phyloP scores from a whole-genome alignment of 2,888 invertebrate species.

The Cosmorhoe ocellata region DNA sequence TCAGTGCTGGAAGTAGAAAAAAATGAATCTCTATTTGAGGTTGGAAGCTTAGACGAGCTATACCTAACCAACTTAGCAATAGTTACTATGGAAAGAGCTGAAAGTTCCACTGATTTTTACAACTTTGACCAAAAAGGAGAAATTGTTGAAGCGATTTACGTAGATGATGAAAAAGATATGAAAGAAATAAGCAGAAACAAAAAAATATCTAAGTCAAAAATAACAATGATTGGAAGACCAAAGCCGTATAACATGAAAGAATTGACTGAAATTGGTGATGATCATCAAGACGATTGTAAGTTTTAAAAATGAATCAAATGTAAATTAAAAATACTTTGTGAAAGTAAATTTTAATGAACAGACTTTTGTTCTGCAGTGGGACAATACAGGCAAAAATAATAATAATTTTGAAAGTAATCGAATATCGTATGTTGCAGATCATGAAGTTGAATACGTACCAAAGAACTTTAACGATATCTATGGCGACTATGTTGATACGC shows the following conservation, averaged over 20 bases:
- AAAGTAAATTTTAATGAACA: no score
- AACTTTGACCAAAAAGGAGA: slow-evolving; percentile 53
- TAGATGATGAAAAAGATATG: slow-evolving; percentile 16
- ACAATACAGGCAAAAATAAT: no score
- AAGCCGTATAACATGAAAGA: slow-evolving; percentile 64
- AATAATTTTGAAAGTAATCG: no score
- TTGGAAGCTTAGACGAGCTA: slow-evolving; percentile 60
- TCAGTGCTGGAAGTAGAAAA: slow-evolving; percentile 59
- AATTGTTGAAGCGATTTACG: slow-evolving; percentile 35
- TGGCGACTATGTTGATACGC: slow-evolving; percentile 47
- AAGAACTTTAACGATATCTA: slow-evolving; percentile 47
- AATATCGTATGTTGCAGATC: slow-evolving; percentile 59
- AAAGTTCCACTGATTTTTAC: slow-evolving; percentile 37
- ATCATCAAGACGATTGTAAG: slow-evolving; percentile 54
- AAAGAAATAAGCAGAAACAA: slow-evolving; percentile 1
- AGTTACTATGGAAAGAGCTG: slow-evolving; percentile 48
- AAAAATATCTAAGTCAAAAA: slow-evolving; percentile 38
- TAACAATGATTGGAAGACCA: slow-evolving; percentile 56
- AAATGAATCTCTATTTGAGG: slow-evolving; percentile 48
- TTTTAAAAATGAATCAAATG: slow-evolving; percentile 28
- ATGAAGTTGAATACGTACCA: slow-evolving; percentile 35
- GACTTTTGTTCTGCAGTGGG: no score
- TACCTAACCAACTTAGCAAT: slow-evolving; percentile 63
- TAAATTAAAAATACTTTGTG: slow-evolving; percentile 8
- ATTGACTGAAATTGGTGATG: slow-evolving; percentile 39